These are phyloP conservation scores for Coleophora deauratella DNA, from an alignment of 2,888 invertebrate genomes.

Conservation along the genomic window DNA sequence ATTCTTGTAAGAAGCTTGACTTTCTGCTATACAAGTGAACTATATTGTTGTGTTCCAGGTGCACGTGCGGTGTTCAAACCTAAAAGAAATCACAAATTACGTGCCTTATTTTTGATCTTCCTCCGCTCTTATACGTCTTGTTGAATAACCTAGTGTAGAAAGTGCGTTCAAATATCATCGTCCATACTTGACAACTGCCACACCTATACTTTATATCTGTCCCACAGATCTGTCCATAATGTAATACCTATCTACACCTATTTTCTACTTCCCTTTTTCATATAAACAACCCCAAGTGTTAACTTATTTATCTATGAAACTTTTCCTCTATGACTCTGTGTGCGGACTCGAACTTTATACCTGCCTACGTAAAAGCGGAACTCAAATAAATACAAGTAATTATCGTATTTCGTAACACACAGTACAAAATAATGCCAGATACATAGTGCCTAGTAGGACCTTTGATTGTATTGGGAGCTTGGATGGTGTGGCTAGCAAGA, in stretches of 20 bases:
- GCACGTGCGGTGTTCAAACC: constrained; percentile 23
- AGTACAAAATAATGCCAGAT: not conserved
- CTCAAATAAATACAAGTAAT: not conserved
- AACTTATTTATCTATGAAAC: not conserved
- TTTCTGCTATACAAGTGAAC: no score
- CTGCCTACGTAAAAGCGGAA: not conserved
- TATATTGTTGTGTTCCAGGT: constrained; percentile 36
- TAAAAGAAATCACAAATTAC: constrained; percentile 27
- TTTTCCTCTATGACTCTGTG: no score
- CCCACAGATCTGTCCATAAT: not conserved
- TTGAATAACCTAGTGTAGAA: constrained; percentile 13
- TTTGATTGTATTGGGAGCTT: constrained; percentile 19
- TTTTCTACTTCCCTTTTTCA: not conserved
- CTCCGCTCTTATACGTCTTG: constrained; percentile 22
- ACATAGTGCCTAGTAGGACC: not conserved
- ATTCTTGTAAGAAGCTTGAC: constrained; percentile 6
- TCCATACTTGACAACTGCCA: no score
- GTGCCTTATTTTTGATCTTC: constrained; percentile 59
- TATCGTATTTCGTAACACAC: not conserved
- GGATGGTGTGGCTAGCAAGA: constrained; percentile 59
- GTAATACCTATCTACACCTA: constrained; percentile 3
- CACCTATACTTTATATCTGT: no score
- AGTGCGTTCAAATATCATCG: constrained; percentile 8
- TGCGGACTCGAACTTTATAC: not conserved
- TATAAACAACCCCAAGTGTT: not conserved